Conservation (phyloP, 2,113 vertebrate species). For the Nothocercus julius region DNA sequence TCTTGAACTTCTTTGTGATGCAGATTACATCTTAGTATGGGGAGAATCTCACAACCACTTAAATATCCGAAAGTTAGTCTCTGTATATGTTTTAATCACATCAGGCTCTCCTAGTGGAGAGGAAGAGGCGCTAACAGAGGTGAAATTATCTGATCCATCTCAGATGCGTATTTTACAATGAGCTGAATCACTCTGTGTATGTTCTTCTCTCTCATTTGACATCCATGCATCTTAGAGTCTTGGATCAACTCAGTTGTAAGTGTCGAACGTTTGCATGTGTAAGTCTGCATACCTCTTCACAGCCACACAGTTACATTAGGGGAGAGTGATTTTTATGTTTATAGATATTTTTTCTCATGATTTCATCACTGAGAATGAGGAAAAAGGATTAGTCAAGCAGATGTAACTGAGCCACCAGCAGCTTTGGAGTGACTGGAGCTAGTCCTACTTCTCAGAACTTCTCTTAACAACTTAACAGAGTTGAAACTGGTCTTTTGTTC, state of each 20-base stretch:
- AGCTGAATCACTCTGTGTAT: not conserved
- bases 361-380: not conserved
- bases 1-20: not conserved
- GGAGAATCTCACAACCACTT: not conserved
- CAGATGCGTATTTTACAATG: not conserved
- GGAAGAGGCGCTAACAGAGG: not conserved
- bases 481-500: not conserved
- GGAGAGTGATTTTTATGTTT: not conserved
- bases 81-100: not conserved
- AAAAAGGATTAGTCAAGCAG: not conserved
- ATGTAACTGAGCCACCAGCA: not conserved
- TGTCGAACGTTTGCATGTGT: not conserved
- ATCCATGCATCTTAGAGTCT: not conserved
- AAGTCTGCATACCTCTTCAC: not conserved
- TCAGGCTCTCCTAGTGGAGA: not conserved
- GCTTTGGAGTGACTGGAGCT: not conserved
- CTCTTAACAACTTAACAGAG: not conserved
- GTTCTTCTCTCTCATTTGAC: not conserved
- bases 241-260: not conserved
- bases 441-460: not conserved
- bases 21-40: not conserved
- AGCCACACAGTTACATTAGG: not conserved
- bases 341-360: not conserved
- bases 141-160: not conserved
- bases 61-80: not conserved